A percentile compares a stretch with the other conserved stretches of the same genome.
Evolutionary conservation across 1,140 invertebrate species (phyloP).

Genomic region (Halesus radiatus): DNA sequence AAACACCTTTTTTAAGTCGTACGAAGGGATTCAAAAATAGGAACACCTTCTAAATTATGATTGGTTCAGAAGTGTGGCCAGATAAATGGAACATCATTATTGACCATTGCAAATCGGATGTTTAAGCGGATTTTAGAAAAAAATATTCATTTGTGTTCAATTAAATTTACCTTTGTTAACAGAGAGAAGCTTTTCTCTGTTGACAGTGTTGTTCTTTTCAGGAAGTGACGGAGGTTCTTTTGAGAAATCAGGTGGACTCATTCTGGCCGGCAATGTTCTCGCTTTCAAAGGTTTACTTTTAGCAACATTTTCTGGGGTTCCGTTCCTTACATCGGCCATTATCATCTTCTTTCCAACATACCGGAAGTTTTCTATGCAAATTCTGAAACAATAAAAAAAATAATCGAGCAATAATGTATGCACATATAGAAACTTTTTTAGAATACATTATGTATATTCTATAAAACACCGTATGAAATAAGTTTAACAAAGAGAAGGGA

Average conservation of each 20-base stretch:
- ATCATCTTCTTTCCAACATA: constrained; percentile 88
- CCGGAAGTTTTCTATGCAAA: constrained; percentile 89
- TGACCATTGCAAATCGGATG: too few species aligned
- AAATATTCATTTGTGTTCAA: too few species aligned
- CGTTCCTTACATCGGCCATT: constrained; percentile 64
- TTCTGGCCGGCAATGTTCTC: constrained; percentile 82
- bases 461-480: too few species aligned
- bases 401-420: not conserved
- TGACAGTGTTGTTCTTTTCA: constrained; percentile 70
- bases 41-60: too few species aligned
- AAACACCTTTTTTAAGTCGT: too few species aligned
- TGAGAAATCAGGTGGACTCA: constrained; percentile 77
- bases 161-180: constrained; percentile 50
- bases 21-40: too few species aligned
- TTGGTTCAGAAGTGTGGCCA: not conserved
- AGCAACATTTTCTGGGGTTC: constrained; percentile 66
- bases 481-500: too few species aligned
- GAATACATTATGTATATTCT: too few species aligned
- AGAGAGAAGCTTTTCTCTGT: constrained; percentile 67
- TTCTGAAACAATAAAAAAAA: constrained; percentile 69
- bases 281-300: constrained; percentile 71
- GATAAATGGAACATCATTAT: not conserved
- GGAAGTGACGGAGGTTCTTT: constrained; percentile 68
- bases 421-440: not conserved
- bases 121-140: too few species aligned